Base-by-base conservation (phyloP, 2,888 invertebrate genomes). In the Acanthoscelides obtectus region DNA sequence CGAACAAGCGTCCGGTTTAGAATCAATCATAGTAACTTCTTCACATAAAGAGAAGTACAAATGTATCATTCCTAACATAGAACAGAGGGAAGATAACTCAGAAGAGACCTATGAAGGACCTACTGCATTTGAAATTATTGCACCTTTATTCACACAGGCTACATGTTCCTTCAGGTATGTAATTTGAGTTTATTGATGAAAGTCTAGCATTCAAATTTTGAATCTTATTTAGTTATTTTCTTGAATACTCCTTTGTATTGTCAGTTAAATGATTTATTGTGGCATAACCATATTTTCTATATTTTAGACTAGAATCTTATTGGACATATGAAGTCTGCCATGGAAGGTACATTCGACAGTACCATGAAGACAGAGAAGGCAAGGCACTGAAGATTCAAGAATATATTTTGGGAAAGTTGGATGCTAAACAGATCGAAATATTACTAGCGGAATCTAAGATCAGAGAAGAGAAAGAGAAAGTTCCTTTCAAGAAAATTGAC, bases 281-380 rank as follows among this genome's bases (percentile, higher is more conserved):
- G n/a, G n/a, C n/a, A n/a, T n/a, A n/a, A n/a, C n/a, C 17, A 45
- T 1, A 12, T 45, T 45, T 45, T 12, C 12, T 45, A 45, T 45
- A 12, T 45, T 45, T 5, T 45, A 45, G 95, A 75, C 86, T 96
- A 69, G 97, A 96, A 83, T 92, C 93, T 1, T 98, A 97, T 82
- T 98, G 98, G 98, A 96, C 96, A 0, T 98, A 98, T 84, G 97
- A 98, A 85, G 90, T 98, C 27, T 98, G 98, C 80, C 98, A 98
- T 85, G 98, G 98, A 0, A 89, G 91, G 78, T 94, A 93, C 83
- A 90, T 99, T 2, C 89, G 95, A 22, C 99, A 99, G 83, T 99
- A 95, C 83, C 98, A 99, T 84, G 98, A 99, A 83, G 96, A 97
- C 80, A 90, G 96, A 77, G 97, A 97, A 84, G 93, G 91, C 85